Evolutionary conservation across 2,888 invertebrate genomes (phyloP).

Genomic region (Oasisia sp.): DNA sequence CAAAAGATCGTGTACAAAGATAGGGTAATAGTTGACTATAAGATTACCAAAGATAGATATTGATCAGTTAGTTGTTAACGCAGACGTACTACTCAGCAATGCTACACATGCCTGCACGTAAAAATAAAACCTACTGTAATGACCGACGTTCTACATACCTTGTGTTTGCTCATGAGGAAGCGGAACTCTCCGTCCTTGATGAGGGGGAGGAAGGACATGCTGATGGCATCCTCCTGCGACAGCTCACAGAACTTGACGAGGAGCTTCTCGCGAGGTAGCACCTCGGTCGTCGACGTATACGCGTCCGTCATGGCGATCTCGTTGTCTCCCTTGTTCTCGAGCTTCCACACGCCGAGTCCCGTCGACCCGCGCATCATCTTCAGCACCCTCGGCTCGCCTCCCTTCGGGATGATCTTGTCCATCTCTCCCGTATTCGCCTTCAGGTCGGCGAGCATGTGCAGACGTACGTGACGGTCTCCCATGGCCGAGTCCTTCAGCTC

Average conservation of each 20-base stretch:
- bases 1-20: too few species aligned
- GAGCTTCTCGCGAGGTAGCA: slow-evolving; percentile 28
- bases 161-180: slow-evolving; percentile 37
- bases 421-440: slow-evolving; percentile 37
- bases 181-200: slow-evolving; percentile 39
- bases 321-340: slow-evolving; percentile 35
- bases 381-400: slow-evolving; percentile 38
- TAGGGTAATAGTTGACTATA: too few species aligned
- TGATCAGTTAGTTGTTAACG: not conserved
- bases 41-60: too few species aligned
- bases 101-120: not conserved
- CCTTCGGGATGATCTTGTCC: slow-evolving; percentile 38
- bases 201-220: slow-evolving; percentile 41
- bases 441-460: slow-evolving; percentile 35
- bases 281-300: slow-evolving; percentile 29
- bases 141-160: not conserved
- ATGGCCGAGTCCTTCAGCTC: slow-evolving; percentile 38
- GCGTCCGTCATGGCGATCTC: slow-evolving; percentile 38
- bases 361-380: slow-evolving; percentile 42
- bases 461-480: slow-evolving; percentile 34
- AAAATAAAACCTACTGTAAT: not conserved
- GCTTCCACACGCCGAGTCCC: slow-evolving; percentile 38
- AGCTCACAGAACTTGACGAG: slow-evolving; percentile 36
- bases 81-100: not conserved
- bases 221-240: slow-evolving; percentile 40